Percentiles rank a stretch among this genome's conserved stretches.
These are phyloP conservation scores for Oceanodroma tethys DNA, from an alignment of 2,113 vertebrate species.

Conservation along the genomic window DNA sequence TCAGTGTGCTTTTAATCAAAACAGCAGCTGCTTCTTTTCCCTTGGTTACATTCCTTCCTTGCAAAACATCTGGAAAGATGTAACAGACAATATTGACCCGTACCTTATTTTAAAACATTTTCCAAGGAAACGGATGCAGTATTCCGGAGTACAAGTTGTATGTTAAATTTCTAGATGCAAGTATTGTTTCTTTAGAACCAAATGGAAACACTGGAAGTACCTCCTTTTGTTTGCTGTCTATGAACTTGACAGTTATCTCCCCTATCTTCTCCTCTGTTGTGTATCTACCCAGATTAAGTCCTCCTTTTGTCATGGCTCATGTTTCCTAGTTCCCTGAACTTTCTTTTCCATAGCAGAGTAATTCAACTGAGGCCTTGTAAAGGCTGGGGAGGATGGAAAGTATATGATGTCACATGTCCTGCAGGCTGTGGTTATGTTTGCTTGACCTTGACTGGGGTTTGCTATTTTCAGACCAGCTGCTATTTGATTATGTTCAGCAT, in stretches of 20 bases:
- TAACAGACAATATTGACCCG: neutral
- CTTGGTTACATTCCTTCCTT: neutral
- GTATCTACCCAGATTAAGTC: neutral
- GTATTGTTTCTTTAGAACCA: neutral
- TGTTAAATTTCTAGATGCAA: neutral
- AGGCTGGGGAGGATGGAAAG: neutral
- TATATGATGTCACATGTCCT: neutral
- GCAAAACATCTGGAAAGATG: neutral
- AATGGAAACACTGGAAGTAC: neutral
- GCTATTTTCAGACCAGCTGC: neutral
- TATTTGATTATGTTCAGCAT: neutral
- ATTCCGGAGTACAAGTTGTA: neutral
- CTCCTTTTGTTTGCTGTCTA: neutral
- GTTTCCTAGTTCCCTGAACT: neutral
- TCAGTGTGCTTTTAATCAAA: neutral
- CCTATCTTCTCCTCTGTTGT: neutral
- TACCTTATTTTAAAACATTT: neutral
- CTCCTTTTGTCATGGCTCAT: neutral
- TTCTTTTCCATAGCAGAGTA: neutral
- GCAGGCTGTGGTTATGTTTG: neutral
- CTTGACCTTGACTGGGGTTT: neutral
- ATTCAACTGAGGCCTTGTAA: neutral
- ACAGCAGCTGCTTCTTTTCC: neutral
- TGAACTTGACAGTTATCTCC: neutral
- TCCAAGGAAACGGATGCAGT: neutral